Evolutionary conservation across 2,113 vertebrate species (phyloP), one percentile per base, ranked within the genome.

Genomic region (Eolophus roseicapilla): DNA sequence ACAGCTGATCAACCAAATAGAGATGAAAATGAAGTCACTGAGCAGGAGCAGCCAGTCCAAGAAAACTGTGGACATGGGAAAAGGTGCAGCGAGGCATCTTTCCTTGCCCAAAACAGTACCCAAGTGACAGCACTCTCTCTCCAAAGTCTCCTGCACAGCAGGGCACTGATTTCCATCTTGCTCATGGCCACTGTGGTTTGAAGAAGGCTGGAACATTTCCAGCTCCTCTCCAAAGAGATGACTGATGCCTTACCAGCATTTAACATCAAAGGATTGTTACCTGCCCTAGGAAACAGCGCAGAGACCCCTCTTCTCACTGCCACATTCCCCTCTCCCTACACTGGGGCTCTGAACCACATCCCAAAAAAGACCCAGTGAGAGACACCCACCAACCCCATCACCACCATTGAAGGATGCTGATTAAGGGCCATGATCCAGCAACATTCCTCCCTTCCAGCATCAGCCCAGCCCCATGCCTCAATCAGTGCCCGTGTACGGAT

Each of bases 401-500:
- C 82, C 88, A 92, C 55, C 59, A 46, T 76, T 50, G 3, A 17
- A 92, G 77, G 87, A 77, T 82, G 94, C 86, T 93, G 95, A 96
- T 92, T 75, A 91, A 85, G 67, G 95, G 84, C 82, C 81, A 41
- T 10, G 44, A 88, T 90, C 95, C 14, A 7, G 90, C 89, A 78
- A 86, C 35, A 74, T 59, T 85, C 85, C n/a, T 55, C 11, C 24
- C 59, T 49, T 25, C 16, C 25, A 29, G 96, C 82, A 81, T 85
- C 75, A n/a, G 91, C 86, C 75, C 76, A 96, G 92, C 96, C 87
- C 86, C 50, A 93, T 33, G 37, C 96, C 90, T 97, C 98, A 97
- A 98, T 98, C 98, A 97, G 96, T 7, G 16, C 96, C 98, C 93
- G 20, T 75, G 94, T 90, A 91, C 84, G 85, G 93, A 97, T 97